Conservation (phyloP, 2,113 vertebrate species). For the Serinus canaria region DNA sequence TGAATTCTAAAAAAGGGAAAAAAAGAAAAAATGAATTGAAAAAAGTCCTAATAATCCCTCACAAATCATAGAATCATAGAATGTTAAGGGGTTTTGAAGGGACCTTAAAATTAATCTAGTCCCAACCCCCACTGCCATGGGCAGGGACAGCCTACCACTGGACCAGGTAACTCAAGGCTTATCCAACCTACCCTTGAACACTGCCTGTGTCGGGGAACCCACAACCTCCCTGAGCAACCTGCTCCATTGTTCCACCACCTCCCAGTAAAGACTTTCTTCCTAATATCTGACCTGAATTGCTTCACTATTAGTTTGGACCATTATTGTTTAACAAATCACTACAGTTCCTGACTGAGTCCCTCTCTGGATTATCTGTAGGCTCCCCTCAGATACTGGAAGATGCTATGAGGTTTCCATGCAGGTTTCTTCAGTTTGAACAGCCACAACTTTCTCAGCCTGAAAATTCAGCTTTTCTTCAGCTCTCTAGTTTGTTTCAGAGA, state of each 20-base stretch:
- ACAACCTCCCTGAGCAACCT: neutral
- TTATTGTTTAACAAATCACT: neutral
- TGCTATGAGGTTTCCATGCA: neutral
- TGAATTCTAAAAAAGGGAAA: neutral
- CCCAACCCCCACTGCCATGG: fast-evolving
- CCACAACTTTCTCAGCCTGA: neutral
- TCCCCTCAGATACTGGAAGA: neutral
- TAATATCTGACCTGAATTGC: neutral
- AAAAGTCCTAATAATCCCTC: neutral
- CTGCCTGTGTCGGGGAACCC: fast-evolving
- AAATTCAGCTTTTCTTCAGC: neutral
- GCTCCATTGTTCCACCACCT: neutral
- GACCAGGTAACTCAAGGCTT: neutral
- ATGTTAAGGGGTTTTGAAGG: neutral
- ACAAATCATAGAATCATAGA: neutral
- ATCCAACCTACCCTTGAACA: neutral
- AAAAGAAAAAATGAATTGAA: neutral
- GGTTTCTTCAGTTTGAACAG: neutral
- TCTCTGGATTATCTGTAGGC: neutral
- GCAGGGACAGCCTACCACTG: neutral
- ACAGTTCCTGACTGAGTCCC: neutral
- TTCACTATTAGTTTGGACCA: neutral
- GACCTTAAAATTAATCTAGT: neutral
- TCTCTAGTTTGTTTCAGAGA: neutral
- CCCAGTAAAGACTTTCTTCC: neutral